Conservation (phyloP, 2,113 vertebrate species). For the Carollia perspicillata region DNA sequence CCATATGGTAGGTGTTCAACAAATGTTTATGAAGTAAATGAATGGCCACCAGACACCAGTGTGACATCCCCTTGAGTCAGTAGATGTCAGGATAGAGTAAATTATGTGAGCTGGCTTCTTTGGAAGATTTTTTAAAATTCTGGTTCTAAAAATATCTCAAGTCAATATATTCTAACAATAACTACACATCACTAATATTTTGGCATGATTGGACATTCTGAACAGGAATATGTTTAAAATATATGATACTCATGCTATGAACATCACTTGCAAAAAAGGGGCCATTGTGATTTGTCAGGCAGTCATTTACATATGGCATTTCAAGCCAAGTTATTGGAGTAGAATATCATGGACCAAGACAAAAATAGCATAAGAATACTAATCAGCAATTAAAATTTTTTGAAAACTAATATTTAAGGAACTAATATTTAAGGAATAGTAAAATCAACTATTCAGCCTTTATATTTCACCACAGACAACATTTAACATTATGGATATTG, state of each 20-base stretch:
- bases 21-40: not conserved
- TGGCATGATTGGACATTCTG: not conserved
- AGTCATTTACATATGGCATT: constrained; percentile 10
- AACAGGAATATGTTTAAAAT: not conserved
- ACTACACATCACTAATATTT: not conserved
- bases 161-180: not conserved
- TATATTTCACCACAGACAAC: not conserved
- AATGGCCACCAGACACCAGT: not conserved
- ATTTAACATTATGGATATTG: not conserved
- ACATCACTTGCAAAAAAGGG: not conserved
- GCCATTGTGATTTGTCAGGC: not conserved
- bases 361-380: constrained; percentile 1
- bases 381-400: not conserved
- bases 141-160: not conserved
- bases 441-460: not conserved
- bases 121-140: not conserved
- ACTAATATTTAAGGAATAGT: not conserved
- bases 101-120: not conserved
- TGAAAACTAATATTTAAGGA: not conserved
- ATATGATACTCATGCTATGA: not conserved
- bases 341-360: not conserved
- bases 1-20: not conserved
- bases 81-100: not conserved
- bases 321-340: not conserved
- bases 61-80: not conserved